Evolutionary conservation across 1,140 invertebrate species (phyloP).

Genomic region (Sinella curviseta): DNA sequence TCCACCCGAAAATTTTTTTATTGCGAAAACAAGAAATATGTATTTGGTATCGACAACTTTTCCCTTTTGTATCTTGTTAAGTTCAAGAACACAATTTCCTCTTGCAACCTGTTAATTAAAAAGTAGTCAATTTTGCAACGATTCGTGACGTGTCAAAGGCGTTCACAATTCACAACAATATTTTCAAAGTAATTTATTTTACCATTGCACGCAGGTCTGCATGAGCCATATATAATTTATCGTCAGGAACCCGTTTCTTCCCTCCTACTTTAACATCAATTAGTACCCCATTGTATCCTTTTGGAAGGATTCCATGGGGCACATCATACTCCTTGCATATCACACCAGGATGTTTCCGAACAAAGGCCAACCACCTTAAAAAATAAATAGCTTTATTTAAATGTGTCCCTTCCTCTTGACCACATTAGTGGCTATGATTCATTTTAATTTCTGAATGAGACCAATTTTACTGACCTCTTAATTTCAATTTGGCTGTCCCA

Average conservation of each 20-base stretch:
- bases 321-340: conserved; percentile 44
- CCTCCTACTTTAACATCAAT: conserved; percentile 49
- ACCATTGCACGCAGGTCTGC: conserved; percentile 44
- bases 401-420: too few species aligned
- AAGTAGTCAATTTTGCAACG: neutral
- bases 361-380: conserved; percentile 45
- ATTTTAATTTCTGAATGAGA: too few species aligned
- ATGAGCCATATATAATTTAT: conserved; percentile 44
- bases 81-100: conserved; percentile 56
- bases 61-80: conserved; percentile 46
- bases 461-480: too few species aligned
- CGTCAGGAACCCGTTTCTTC: conserved; percentile 42
- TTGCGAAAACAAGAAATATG: conserved; percentile 56
- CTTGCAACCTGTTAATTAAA: conserved; percentile 52
- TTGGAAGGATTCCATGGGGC: conserved; percentile 44
- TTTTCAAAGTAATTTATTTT: neutral
- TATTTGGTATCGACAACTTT: conserved; percentile 41
- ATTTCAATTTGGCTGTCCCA: too few species aligned
- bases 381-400: too few species aligned
- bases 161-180: neutral
- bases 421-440: too few species aligned
- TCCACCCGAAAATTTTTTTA: conserved; percentile 60
- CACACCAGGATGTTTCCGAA: conserved; percentile 30
- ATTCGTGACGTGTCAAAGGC: neutral
- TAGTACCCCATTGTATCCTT: conserved; percentile 40